Base-by-base conservation (phyloP, 2,888 invertebrate species). In the Synergus laeviventris region DNA sequence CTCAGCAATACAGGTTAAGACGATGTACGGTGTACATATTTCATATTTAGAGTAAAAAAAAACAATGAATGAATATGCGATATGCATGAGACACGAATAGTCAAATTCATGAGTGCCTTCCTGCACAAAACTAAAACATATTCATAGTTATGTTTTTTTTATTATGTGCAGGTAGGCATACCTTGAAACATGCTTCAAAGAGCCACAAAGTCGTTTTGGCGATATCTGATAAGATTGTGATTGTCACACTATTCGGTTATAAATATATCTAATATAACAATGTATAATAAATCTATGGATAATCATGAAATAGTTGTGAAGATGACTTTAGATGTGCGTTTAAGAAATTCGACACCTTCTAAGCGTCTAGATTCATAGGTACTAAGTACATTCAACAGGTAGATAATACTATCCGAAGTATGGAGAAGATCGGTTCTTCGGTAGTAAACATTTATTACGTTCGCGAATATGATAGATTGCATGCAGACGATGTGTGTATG, bases 21-120 rank as follows among this genome's bases (percentile, higher is more conserved):
- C 83, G 81, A 80, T 86, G 78, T 88, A 88, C 87, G 87, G 85
- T 86, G 87, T 89, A n/a, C n/a, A n/a, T n/a, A 89, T 89, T 89
- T 88, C 87, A 81, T 89, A 88, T 87, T 83, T 88, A 74, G 83
- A 60, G 75, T 84, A 87, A 86, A 85, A 81, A 78, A 79, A 75
- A 84, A 81, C 79, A 76, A 70, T 31, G 24, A 38, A 42, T 78
- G 61, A 11, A 31, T 66, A 75, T 64, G 61, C 45, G 21, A 75
- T 31, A 62, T 73, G 75, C 74, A 76, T 75, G 74, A 54, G 78
- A 39, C n/a, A 62, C n/a, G 62, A 18, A 36, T n/a, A 38, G 31
- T 31, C 5, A 31, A 18, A 18, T 54, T 5, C 49, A n/a, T 49
- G 49, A 9, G 18, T 2, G 49, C 49, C 49, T 54, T 31, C 31